Evolutionary conservation across 2,888 invertebrate genomes (phyloP).

Genomic region (Tinea semifulvella): DNA sequence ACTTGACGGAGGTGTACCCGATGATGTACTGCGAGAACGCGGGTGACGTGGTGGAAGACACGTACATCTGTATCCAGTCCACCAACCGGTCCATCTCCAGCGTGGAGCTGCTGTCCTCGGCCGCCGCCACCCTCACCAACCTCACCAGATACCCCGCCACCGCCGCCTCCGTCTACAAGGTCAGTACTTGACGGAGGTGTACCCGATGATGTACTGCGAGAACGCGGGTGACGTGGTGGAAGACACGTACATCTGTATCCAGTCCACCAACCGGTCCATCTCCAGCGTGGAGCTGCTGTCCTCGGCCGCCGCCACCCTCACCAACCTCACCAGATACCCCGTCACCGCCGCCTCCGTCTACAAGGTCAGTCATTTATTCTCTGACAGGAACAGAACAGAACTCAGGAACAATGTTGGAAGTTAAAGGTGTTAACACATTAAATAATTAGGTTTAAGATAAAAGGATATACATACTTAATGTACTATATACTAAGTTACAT

Average conservation of each 20-base stretch:
- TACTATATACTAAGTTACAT: too few relatives aligned
- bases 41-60: slow-evolving; percentile 35
- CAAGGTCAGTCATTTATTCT: neutral
- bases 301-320: slow-evolving; percentile 65
- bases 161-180: slow-evolving; percentile 51
- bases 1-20: slow-evolving; percentile 52
- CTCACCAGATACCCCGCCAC: slow-evolving; percentile 70
- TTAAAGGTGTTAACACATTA: too few relatives aligned
- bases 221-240: slow-evolving; percentile 39
- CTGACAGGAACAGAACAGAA: too few relatives aligned
- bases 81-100: slow-evolving; percentile 70
- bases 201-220: slow-evolving; percentile 49
- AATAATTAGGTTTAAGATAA: too few relatives aligned
- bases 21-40: slow-evolving; percentile 48
- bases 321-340: slow-evolving; percentile 72
- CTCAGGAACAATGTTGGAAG: too few relatives aligned
- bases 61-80: slow-evolving; percentile 48
- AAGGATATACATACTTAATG: too few relatives aligned
- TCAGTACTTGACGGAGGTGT: slow-evolving; percentile 41
- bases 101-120: slow-evolving; percentile 60
- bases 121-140: slow-evolving; percentile 71
- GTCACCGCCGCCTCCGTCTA: slow-evolving; percentile 64
- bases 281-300: slow-evolving; percentile 68
- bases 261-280: slow-evolving; percentile 63
- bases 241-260: slow-evolving; percentile 48